phyloP scores from a whole-genome alignment of 1,140 invertebrate species.

The Homarus americanus region DNA sequence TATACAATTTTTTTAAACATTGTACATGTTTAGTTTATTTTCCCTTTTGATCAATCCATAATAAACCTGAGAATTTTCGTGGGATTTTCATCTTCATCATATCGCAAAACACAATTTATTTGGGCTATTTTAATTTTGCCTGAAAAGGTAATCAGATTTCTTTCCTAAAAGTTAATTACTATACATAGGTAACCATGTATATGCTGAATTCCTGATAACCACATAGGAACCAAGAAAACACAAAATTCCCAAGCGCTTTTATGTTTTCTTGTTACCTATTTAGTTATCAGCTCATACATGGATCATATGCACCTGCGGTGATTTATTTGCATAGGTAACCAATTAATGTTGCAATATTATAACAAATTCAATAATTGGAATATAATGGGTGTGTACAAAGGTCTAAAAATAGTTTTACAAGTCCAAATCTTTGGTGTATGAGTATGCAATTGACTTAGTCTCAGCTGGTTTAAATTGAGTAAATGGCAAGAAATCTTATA shows the following conservation, averaged over 20 bases:
- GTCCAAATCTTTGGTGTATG: not conserved
- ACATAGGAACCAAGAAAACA: no score
- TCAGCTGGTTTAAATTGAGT: not conserved
- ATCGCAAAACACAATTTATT: not conserved
- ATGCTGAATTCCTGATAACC: no score
- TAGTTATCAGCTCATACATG: no score
- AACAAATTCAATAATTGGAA: not conserved
- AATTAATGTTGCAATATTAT: no score
- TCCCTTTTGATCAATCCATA: not conserved
- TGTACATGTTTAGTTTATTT: not conserved
- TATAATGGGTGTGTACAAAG: not conserved
- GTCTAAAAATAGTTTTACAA: not conserved
- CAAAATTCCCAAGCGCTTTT: no score
- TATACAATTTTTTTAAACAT: not conserved
- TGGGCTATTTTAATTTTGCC: not conserved
- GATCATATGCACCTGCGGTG: no score
- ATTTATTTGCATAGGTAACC: no score
- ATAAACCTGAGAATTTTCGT: conserved; percentile 6
- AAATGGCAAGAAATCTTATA: not conserved
- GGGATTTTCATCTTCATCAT: not conserved
- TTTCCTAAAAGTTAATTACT: not conserved
- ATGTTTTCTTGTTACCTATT: no score
- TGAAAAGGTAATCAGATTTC: not conserved
- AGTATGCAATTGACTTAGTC: not conserved
- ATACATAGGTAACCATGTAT: no score